A percentile compares a stretch with the other conserved stretches of the same genome.
Evolutionary conservation across 2,113 vertebrate genomes (phyloP).

Genomic region (Turdus rufiventris): DNA sequence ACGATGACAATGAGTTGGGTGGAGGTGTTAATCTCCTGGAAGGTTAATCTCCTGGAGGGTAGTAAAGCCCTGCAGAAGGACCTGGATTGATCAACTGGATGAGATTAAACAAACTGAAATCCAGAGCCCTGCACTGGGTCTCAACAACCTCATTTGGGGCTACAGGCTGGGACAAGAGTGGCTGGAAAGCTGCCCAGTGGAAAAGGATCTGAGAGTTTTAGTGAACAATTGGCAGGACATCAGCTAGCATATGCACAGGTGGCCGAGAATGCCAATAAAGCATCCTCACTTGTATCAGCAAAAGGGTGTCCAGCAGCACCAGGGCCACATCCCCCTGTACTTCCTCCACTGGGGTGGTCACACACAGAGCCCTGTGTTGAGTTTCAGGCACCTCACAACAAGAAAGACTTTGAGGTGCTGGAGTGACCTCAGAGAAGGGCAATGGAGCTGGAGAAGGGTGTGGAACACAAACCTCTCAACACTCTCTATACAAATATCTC

Average conservation of each 20-base stretch:
- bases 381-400: too few relatives aligned
- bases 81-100: background rate
- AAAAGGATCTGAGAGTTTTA: background rate
- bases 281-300: background rate
- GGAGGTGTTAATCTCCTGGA: too few relatives aligned
- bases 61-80: background rate
- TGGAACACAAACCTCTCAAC: background rate
- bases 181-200: background rate
- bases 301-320: background rate
- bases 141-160: too few relatives aligned
- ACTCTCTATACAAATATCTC: background rate
- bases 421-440: background rate
- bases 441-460: fast-evolving
- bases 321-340: background rate
- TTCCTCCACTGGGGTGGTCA: too few relatives aligned
- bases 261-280: background rate
- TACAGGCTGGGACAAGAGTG: background rate
- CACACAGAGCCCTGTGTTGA: background rate
- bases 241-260: background rate
- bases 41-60: too few relatives aligned
- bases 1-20: background rate
- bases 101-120: background rate
- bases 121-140: fast-evolving
- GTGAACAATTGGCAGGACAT: background rate
- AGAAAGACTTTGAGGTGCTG: background rate